phyloP scores from a whole-genome alignment of 2,888 invertebrate species.

The Eupithecia subumbrata region DNA sequence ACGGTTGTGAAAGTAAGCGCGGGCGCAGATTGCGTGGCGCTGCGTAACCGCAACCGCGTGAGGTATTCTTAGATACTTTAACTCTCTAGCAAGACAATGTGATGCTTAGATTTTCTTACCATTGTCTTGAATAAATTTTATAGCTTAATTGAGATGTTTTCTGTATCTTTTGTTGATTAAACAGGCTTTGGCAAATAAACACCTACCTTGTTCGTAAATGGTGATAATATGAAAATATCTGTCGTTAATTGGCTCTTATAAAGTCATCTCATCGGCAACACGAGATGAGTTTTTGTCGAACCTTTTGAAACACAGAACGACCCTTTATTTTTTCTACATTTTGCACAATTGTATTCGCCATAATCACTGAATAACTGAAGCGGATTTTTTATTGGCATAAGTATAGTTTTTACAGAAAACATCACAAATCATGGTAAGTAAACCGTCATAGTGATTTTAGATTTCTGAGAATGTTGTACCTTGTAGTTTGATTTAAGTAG shows the following conservation, averaged over 20 bases:
- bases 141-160: neutral
- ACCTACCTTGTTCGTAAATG: neutral
- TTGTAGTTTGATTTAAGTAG: too few species aligned
- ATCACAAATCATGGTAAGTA: too few species aligned
- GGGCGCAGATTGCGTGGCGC: constrained; percentile 51
- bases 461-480: too few species aligned
- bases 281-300: neutral
- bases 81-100: constrained; percentile 15
- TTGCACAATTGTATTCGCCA: too few species aligned
- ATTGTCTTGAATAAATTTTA: neutral
- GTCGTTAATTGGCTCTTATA: neutral
- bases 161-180: neutral
- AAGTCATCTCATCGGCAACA: neutral
- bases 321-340: neutral
- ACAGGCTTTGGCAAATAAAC: neutral
- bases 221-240: neutral
- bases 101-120: neutral
- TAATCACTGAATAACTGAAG: too few species aligned
- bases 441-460: too few species aligned
- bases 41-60: constrained; percentile 37
- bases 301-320: neutral
- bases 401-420: too few species aligned
- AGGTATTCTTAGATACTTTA: constrained; percentile 21
- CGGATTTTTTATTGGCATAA: too few species aligned
- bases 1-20: constrained; percentile 78